Evolutionary conservation across 2,888 invertebrate genomes (phyloP).

Genomic region (Aporophyla nigra): DNA sequence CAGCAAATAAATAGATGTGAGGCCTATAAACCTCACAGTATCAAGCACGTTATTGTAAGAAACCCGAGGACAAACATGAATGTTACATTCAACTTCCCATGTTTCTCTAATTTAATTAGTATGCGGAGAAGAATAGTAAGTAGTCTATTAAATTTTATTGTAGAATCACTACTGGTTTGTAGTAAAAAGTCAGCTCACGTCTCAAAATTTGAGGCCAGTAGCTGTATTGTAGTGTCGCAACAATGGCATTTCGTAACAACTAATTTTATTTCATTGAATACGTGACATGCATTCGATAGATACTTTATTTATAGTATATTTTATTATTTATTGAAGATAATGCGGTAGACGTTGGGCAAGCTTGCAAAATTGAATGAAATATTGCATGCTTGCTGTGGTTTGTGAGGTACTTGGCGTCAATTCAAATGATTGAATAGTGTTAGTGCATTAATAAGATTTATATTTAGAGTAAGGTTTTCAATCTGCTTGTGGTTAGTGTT

Average conservation of each 20-base stretch:
- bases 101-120: constrained; percentile 35
- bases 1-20: too few relatives aligned
- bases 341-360: constrained; percentile 51
- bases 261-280: constrained; percentile 75
- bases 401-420: constrained; percentile 15
- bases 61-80: constrained; percentile 22
- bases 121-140: constrained; percentile 24
- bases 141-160: constrained; percentile 38
- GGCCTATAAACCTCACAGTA: too few relatives aligned
- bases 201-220: constrained; percentile 77
- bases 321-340: constrained; percentile 59
- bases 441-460: constrained; percentile 33
- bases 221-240: constrained; percentile 70
- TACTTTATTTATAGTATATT: constrained; percentile 56
- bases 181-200: constrained; percentile 72
- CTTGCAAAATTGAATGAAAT: constrained; percentile 57
- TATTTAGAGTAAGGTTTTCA: constrained; percentile 18
- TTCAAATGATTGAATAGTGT: constrained; percentile 42
- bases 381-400: constrained; percentile 44
- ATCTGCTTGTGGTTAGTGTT: constrained; percentile 1
- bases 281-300: constrained; percentile 74
- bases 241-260: constrained; percentile 76
- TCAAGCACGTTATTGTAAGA: constrained; percentile 26
- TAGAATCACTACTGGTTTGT: constrained; percentile 31
- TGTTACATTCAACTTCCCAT: constrained; percentile 35